Evolutionary conservation across 2,113 vertebrate species (phyloP).

Genomic region (Anolis carolinensis): DNA sequence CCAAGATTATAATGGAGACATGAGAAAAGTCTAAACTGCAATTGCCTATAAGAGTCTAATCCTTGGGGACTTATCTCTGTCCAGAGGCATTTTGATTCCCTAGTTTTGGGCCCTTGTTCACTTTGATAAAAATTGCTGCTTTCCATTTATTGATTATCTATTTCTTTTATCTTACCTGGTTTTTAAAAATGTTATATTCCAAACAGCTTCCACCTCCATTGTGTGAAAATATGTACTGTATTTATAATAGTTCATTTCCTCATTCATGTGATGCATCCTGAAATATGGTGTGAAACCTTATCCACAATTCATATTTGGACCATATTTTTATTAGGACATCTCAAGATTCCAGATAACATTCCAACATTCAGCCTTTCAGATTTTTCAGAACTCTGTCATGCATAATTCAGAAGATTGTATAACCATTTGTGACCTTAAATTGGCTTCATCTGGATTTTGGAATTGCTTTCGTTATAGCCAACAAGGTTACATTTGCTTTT

Average conservation of each 20-base stretch:
- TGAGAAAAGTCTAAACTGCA: neutral
- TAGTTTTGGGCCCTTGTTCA: neutral
- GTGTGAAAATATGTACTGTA: neutral
- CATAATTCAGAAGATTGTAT: too few relatives aligned
- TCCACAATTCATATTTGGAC: neutral
- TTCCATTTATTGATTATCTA: neutral
- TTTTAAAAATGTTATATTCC: neutral
- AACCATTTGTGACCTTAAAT: too few relatives aligned
- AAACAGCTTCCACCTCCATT: neutral
- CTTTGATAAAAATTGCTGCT: neutral
- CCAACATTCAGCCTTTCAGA: too few relatives aligned
- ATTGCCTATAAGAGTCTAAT: too few relatives aligned
- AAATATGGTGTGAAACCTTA: neutral
- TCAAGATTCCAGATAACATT: too few relatives aligned
- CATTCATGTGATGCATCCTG: neutral
- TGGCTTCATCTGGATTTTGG: too few relatives aligned
- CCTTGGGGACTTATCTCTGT: neutral
- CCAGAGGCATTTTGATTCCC: too few relatives aligned
- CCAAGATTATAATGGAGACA: too few relatives aligned
- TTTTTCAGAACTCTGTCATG: too few relatives aligned
- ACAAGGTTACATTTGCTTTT: neutral
- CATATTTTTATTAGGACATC: too few relatives aligned
- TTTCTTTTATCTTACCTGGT: neutral
- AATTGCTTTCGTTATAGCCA: too few relatives aligned
- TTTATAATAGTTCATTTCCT: neutral